Percentiles rank a stretch among this genome's conserved stretches.
phyloP scores from a whole-genome alignment of 2,888 invertebrate genomes.

The Timema podura region DNA sequence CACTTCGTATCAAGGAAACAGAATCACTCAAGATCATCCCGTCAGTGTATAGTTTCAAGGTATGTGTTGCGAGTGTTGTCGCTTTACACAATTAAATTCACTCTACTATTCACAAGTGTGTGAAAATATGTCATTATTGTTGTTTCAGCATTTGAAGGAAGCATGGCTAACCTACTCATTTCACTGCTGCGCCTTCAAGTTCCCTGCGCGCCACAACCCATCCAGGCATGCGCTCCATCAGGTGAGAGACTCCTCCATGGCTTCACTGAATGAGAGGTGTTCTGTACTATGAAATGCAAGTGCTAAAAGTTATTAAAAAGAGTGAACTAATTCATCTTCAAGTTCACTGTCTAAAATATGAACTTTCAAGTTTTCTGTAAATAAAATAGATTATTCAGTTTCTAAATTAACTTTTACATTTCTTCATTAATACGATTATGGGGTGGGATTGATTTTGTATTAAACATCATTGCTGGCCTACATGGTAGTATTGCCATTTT shows the following conservation, averaged over 20 bases:
- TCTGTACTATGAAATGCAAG: too few species aligned
- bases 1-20: constrained; percentile 67
- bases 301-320: too few species aligned
- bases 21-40: constrained; percentile 75
- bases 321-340: too few species aligned
- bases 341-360: too few species aligned
- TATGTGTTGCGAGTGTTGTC: constrained; percentile 41
- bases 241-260: constrained; percentile 39
- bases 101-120: not conserved
- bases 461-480: too few species aligned
- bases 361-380: too few species aligned
- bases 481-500: too few species aligned
- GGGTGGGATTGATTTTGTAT: too few species aligned
- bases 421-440: too few species aligned
- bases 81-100: not conserved
- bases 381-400: too few species aligned
- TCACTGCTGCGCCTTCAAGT: constrained; percentile 86
- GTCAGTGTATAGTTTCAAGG: constrained; percentile 75
- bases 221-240: constrained; percentile 59
- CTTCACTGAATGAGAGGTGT: too few species aligned
- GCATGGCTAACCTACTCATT: constrained; percentile 79
- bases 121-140: constrained; percentile 25
- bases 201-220: constrained; percentile 76
- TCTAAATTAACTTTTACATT: too few species aligned
- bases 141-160: constrained; percentile 58